A percentile compares a stretch with the other conserved stretches of the same genome.
These are phyloP conservation scores for Phymanthus crucifer DNA, from an alignment of 92 coral and sea anemone species.

Conservation along the genomic window DNA sequence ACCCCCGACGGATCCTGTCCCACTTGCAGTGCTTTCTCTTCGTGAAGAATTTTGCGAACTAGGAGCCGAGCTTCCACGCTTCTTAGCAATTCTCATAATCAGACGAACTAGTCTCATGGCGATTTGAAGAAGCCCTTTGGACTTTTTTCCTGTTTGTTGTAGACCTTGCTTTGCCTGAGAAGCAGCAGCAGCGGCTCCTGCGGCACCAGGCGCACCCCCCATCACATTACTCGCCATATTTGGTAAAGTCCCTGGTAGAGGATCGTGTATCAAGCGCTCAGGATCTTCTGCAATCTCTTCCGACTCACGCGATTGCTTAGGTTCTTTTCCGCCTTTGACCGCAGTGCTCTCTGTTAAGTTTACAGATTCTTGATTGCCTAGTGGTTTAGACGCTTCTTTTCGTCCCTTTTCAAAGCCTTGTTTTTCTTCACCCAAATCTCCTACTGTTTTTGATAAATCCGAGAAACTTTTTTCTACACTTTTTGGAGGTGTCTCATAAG, in stretches of 20 bases:
- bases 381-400: slow-evolving; percentile 9
- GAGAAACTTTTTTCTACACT: neutral
- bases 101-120: slow-evolving; percentile 71
- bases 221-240: slow-evolving; percentile 61
- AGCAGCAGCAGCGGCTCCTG: slow-evolving; percentile 38
- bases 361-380: slow-evolving; percentile 8
- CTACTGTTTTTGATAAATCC: neutral
- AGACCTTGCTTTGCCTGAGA: slow-evolving; percentile 54
- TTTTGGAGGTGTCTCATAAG: neutral
- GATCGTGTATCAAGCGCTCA: slow-evolving; percentile 13
- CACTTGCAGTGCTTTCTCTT: slow-evolving; percentile 13
- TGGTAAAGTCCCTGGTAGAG: slow-evolving; percentile 17
- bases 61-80: slow-evolving; percentile 48
- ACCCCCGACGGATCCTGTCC: slow-evolving; percentile 8
- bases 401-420: neutral
- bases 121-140: slow-evolving; percentile 79
- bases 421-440: neutral
- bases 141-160: slow-evolving; percentile 56
- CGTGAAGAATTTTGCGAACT: slow-evolving; percentile 39
- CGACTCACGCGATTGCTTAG: neutral
- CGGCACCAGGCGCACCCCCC: slow-evolving; percentile 47
- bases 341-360: neutral
- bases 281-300: neutral
- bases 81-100: slow-evolving; percentile 57
- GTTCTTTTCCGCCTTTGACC: neutral